phyloP scores from a whole-genome alignment of 2,888 invertebrate genomes.

The Pardosa pseudoannulata region DNA sequence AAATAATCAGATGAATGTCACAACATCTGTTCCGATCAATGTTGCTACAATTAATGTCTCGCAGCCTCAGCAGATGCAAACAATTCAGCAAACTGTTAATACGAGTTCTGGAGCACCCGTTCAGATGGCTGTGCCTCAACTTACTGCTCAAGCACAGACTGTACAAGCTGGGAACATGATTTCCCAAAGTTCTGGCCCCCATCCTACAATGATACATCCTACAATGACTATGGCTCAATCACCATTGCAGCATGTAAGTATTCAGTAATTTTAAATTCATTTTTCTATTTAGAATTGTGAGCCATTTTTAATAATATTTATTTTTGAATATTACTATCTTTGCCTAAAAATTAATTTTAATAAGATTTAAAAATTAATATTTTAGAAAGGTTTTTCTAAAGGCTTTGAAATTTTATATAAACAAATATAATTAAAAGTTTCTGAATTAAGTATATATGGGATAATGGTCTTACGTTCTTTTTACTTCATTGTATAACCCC shows the following conservation, averaged over 20 bases:
- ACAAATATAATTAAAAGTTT: too few relatives aligned
- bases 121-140: constrained; percentile 52
- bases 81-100: constrained; percentile 34
- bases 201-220: constrained; percentile 61
- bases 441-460: too few relatives aligned
- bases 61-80: constrained; percentile 31
- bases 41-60: constrained; percentile 52
- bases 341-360: too few relatives aligned
- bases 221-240: constrained; percentile 66
- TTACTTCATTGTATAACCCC: too few relatives aligned
- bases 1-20: constrained; percentile 46
- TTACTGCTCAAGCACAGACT: constrained; percentile 52
- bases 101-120: constrained; percentile 53
- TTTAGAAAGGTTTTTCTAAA: too few relatives aligned
- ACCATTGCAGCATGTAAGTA: constrained; percentile 52
- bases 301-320: too few relatives aligned
- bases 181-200: constrained; percentile 54
- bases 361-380: too few relatives aligned
- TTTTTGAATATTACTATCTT: too few relatives aligned
- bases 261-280: too few relatives aligned
- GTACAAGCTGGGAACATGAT: constrained; percentile 56
- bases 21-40: constrained; percentile 33
- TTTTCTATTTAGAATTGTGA: too few relatives aligned
- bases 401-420: too few relatives aligned
- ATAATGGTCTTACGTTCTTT: too few relatives aligned